Conservation (phyloP, 2,888 invertebrate species). For the Diabrotica balteata region DNA sequence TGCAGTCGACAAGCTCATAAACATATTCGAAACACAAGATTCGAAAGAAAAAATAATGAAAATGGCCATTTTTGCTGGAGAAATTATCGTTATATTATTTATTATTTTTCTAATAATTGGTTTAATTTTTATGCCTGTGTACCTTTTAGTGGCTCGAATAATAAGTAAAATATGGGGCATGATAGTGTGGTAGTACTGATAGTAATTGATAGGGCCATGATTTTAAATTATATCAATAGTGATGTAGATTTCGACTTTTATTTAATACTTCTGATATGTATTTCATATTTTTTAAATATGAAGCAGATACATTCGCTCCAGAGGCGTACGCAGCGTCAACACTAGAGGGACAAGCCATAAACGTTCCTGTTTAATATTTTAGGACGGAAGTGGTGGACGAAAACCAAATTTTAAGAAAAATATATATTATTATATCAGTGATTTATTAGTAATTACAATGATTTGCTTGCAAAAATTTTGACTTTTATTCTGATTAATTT, state of each 20-base stretch:
- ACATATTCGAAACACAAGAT: constrained; percentile 51
- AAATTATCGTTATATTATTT: constrained; percentile 51
- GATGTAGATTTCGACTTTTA: neutral
- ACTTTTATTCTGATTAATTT: too few species aligned
- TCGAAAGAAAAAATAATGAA: constrained; percentile 51
- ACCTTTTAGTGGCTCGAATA: constrained; percentile 43
- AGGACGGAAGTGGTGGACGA: too few species aligned
- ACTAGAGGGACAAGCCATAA: too few species aligned
- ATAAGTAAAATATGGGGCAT: constrained; percentile 46
- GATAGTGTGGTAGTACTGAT: constrained; percentile 41
- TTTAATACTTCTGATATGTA: too few species aligned
- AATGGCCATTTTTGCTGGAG: constrained; percentile 48
- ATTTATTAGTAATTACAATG: too few species aligned
- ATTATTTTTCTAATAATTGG: constrained; percentile 53
- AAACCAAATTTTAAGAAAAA: too few species aligned
- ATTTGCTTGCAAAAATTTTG: too few species aligned
- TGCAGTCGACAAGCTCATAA: constrained; percentile 54
- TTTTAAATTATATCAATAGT: constrained; percentile 10
- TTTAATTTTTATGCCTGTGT: constrained; percentile 54
- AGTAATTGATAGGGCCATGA: constrained; percentile 10
- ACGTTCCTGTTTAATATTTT: too few species aligned
- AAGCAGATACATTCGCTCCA: too few species aligned
- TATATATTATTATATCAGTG: too few species aligned
- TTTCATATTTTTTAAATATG: too few species aligned
- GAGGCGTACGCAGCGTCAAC: too few species aligned